Evolutionary conservation across 2,797 vertebrate genomes (phyloP).

Genomic region (Coilia nasus): DNA sequence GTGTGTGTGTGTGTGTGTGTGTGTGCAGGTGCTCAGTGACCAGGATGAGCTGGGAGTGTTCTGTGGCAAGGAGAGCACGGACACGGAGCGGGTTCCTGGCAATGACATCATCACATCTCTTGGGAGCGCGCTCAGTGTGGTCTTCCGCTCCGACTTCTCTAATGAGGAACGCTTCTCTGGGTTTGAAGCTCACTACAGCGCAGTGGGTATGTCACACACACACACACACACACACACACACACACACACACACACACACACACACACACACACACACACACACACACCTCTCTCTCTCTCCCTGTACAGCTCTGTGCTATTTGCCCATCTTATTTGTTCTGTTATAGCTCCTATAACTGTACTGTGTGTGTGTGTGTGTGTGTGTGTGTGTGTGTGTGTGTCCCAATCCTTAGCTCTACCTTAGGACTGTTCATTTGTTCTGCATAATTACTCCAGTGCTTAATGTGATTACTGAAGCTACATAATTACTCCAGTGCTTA

Average conservation of each 20-base stretch:
- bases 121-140: slow-evolving; percentile 78
- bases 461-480: too few species aligned
- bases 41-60: slow-evolving; percentile 83
- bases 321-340: too few species aligned
- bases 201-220: slow-evolving; percentile 77
- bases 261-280: not conserved
- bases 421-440: too few species aligned
- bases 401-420: too few species aligned
- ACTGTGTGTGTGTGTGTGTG: not conserved
- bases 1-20: slow-evolving; percentile 29
- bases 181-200: slow-evolving; percentile 90
- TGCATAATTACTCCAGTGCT: too few species aligned
- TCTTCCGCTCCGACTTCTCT: slow-evolving; percentile 92
- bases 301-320: too few species aligned
- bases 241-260: slow-evolving; percentile 10
- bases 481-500: too few species aligned
- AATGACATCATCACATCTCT: slow-evolving; percentile 80
- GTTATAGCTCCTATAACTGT: too few species aligned
- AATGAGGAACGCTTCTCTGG: slow-evolving; percentile 90
- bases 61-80: slow-evolving; percentile 87
- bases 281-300: not conserved
- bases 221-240: not conserved
- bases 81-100: slow-evolving; percentile 87
- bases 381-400: not conserved
- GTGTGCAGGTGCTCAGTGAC: slow-evolving; percentile 84